Conservation (phyloP, 2,888 invertebrate species). For the Cryptophagus acutangulus region DNA sequence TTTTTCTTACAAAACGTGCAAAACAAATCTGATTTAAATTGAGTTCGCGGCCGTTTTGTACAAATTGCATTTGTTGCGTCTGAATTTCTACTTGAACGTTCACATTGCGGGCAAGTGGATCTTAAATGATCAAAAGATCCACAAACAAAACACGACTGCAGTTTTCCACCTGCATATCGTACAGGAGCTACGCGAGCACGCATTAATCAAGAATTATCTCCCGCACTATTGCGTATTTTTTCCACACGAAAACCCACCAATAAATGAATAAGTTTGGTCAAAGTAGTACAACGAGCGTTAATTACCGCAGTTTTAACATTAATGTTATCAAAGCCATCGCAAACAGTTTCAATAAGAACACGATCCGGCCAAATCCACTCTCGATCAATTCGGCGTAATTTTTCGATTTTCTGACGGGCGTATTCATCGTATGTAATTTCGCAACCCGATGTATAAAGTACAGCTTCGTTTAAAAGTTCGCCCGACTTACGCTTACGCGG, state of each 20-base stretch:
- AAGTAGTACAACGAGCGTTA: slow-evolving; percentile 2
- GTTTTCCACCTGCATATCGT: neutral
- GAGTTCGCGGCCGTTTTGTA: no score
- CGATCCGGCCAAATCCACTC: slow-evolving; percentile 6
- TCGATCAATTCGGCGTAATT: slow-evolving; percentile 1
- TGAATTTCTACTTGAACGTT: neutral
- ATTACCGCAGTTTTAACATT: slow-evolving; percentile 7
- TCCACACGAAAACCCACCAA: slow-evolving; percentile 7
- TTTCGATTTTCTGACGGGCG: slow-evolving; percentile 6
- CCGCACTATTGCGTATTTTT: slow-evolving; percentile 1
- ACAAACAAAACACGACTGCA: slow-evolving; percentile 3
- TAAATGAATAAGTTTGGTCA: neutral
- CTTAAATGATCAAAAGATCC: slow-evolving; percentile 5
- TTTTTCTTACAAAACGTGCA: slow-evolving; percentile 8
- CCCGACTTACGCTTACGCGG: slow-evolving; percentile 3
- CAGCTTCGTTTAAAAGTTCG: slow-evolving; percentile 6
- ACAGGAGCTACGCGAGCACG: neutral
- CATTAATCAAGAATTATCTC: neutral
- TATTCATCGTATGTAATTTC: slow-evolving; percentile 7
- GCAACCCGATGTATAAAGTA: slow-evolving; percentile 1
- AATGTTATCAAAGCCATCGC: slow-evolving; percentile 1
- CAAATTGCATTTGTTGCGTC: neutral
- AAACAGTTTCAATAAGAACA: slow-evolving; percentile 3
- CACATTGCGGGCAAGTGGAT: slow-evolving; percentile 1
- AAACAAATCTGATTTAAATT: slow-evolving; percentile 2